phyloP scores from a whole-genome alignment of 2,888 invertebrate species.

The Hypercompe scribonia region DNA sequence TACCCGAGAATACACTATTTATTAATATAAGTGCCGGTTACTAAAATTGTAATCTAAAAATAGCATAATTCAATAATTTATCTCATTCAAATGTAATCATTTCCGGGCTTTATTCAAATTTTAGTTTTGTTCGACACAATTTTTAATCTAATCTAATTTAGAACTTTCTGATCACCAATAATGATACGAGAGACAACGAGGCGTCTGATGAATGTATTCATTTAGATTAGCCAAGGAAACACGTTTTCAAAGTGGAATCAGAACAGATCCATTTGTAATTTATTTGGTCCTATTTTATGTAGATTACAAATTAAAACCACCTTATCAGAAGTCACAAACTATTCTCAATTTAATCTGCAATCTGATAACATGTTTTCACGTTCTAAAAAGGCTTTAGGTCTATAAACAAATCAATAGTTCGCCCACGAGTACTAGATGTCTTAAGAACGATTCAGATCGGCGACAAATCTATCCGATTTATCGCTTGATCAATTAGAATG shows the following conservation, averaged over 20 bases:
- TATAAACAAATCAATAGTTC: conserved; percentile 44
- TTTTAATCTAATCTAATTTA: neutral
- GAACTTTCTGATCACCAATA: neutral
- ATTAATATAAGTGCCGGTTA: no score
- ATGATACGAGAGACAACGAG: neutral
- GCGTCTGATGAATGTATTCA: neutral
- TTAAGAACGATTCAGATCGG: conserved; percentile 25
- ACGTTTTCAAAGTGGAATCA: neutral
- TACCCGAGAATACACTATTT: no score
- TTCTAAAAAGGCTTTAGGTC: conserved; percentile 38
- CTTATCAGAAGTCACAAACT: conserved; percentile 43
- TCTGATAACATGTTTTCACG: conserved; percentile 40
- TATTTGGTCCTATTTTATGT: conserved; percentile 31
- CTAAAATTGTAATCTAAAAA: neutral
- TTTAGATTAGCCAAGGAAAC: neutral
- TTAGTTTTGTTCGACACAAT: neutral
- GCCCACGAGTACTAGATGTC: conserved; percentile 29
- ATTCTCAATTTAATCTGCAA: conserved; percentile 37
- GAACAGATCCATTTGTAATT: conserved; percentile 17
- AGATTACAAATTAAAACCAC: conserved; percentile 34
- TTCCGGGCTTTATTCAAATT: neutral
- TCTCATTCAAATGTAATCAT: no score
- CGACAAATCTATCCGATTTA: conserved; percentile 35
- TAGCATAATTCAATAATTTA: neutral
- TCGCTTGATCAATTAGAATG: conserved; percentile 26